Percentiles rank a stretch among this genome's conserved stretches.
Conservation (phyloP, 2,797 vertebrate genomes). For the Peromyscus eremicus region DNA sequence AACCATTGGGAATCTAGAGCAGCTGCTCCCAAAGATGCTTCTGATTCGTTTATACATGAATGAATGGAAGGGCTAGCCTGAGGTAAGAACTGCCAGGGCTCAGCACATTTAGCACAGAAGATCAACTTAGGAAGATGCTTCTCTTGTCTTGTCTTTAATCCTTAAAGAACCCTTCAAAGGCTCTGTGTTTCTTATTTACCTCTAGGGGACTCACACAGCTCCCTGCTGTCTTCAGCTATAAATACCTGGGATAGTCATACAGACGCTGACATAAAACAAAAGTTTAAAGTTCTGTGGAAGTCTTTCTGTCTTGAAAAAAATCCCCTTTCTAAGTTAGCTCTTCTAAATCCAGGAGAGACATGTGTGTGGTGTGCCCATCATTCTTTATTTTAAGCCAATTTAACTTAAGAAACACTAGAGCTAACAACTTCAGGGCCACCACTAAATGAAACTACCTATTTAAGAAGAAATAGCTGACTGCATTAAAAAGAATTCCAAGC, state of each 20-base stretch:
- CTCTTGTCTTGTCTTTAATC: conserved; percentile 81
- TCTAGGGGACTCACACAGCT: conserved; percentile 83
- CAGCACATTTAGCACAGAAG: conserved; percentile 62
- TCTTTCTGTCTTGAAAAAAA: conserved; percentile 80
- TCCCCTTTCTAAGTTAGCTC: conserved; percentile 69
- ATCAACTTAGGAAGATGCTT: conserved; percentile 79
- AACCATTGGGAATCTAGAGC: not conserved
- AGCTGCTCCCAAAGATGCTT: not conserved
- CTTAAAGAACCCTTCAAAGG: conserved; percentile 83
- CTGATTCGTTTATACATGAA: not conserved
- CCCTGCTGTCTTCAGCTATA: conserved; percentile 84
- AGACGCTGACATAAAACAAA: not conserved
- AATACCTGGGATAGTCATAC: conserved; percentile 37
- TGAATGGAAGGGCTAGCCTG: conserved; percentile 69
- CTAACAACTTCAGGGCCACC: conserved; percentile 72
- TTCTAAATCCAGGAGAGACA: conserved; percentile 40
- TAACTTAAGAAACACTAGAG: conserved; percentile 78
- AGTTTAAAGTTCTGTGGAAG: conserved; percentile 9
- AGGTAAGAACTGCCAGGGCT: conserved; percentile 63
- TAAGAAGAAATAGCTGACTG: conserved; percentile 41
- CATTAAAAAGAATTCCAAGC: not conserved
- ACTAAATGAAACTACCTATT: conserved; percentile 65
- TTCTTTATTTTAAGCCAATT: conserved; percentile 85
- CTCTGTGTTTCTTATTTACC: conserved; percentile 86
- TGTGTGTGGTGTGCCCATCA: conserved; percentile 69